Base-by-base conservation (phyloP, 1,140 invertebrate genomes). In the Brachystomella parvula region DNA sequence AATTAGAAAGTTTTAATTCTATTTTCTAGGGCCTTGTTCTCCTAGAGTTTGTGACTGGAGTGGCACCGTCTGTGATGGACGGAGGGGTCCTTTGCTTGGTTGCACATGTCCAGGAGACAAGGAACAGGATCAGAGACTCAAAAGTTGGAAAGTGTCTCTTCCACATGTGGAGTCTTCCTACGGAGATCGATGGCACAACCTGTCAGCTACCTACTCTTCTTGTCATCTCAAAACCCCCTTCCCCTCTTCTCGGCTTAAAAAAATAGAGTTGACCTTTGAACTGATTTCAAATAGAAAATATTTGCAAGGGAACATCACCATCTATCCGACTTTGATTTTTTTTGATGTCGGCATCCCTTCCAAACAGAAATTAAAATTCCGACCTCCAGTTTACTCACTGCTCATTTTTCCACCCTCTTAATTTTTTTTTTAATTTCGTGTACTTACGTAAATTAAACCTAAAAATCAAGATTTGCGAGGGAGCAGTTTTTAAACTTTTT, bases 1-100 rank as follows among this genome's bases (percentile, higher is more conserved):
- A 53, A 53, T 53, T 53, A 53, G 49, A 53, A 53, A 53, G 49
- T 53, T 53, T 53, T 53, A 53, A 53, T 53, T 53, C 49, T 24
- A 53, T 53, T 53, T 53, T 24, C 49, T 24, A 15, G 21, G 9
- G 24, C n/a, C n/a, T n/a, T n/a, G 39, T 12, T n/a, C 39, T 44
- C 39, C 39, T 44, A n/a, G 39, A 44, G 39, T 44, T n/a, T 12
- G 9, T 44, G 39, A 44, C 39, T 44, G 39, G n/a, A 9, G 9
- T n/a, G 39, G 39, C 39, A 44, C 9, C n/a, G 39, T 44, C 39
- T 53, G 49, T 53, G 49, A 53, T 53, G 49, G 49, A 53, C 49
- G 21, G 21, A 24, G 49, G 49, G 9, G 49, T 12, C n/a, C n/a
- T n/a, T n/a, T n/a, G n/a, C n/a, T n/a, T 44, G 39, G 39, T 12